phyloP scores from a whole-genome alignment of 2,797 vertebrate species.

The Mastacembelus armatus region DNA sequence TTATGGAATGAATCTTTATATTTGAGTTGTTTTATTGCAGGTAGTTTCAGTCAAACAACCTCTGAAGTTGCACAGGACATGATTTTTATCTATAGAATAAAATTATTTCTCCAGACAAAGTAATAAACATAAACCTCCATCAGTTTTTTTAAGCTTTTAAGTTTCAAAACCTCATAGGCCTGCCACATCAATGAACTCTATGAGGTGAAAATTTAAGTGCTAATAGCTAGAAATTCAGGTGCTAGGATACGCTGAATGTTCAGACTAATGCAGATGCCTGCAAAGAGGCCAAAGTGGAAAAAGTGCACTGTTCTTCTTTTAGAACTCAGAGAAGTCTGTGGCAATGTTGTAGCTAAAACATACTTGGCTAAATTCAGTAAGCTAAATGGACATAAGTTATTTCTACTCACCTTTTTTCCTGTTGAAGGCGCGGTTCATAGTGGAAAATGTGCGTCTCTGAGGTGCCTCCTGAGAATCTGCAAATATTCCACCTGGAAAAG shows the following conservation, averaged over 20 bases:
- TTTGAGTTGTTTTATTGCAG: slow-evolving; percentile 7
- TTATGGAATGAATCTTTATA: slow-evolving; percentile 9
- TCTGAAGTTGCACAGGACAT: slow-evolving; percentile 3
- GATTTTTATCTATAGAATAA: slow-evolving; percentile 14
- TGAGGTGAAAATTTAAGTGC: no score
- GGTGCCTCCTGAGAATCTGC: slow-evolving; percentile 65
- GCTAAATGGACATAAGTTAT: slow-evolving; percentile 2
- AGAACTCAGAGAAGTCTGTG: background rate
- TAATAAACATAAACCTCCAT: slow-evolving; percentile 25
- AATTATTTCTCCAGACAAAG: slow-evolving; percentile 18
- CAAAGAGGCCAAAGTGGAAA: background rate
- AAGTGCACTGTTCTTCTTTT: background rate
- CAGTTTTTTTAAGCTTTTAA: no score
- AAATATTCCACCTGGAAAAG: slow-evolving; percentile 78
- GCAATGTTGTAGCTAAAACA: background rate
- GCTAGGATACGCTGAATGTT: no score
- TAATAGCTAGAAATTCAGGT: no score
- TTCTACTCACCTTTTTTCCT: slow-evolving; percentile 91
- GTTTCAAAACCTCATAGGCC: no score
- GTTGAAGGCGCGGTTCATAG: slow-evolving; percentile 95
- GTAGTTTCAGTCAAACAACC: background rate
- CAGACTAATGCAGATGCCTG: background rate
- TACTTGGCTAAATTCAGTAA: background rate
- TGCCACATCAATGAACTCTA: no score
- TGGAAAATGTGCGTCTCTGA: slow-evolving; percentile 77